phyloP scores from a whole-genome alignment of 2,113 vertebrate species.

The Dromaius novaehollandiae region DNA sequence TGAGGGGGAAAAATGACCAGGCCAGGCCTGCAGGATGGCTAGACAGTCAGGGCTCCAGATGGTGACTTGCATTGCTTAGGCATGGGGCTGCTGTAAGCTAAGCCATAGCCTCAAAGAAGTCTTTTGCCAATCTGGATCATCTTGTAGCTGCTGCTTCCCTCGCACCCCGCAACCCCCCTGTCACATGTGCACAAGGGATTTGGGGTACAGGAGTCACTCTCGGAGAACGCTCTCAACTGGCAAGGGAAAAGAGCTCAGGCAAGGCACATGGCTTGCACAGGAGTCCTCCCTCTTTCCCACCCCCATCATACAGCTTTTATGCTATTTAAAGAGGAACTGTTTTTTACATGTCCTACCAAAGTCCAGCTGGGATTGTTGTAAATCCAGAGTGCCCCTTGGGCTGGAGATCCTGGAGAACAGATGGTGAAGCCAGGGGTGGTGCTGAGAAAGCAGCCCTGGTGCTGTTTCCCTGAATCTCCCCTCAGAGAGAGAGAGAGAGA shows the following conservation, averaged over 20 bases:
- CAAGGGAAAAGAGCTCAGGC: not conserved
- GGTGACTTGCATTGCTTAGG: not conserved
- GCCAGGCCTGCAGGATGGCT: not conserved
- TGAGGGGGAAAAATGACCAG: not conserved
- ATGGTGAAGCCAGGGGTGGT: not conserved
- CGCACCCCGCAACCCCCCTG: not conserved
- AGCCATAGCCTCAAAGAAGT: not conserved
- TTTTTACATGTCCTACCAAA: conserved; percentile 9
- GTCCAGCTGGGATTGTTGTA: not conserved
- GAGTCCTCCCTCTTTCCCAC: not conserved
- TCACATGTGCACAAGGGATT: not conserved
- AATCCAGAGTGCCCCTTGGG: not conserved
- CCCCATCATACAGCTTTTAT: not conserved
- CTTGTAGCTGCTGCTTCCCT: not conserved
- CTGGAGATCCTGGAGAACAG: conserved; percentile 1
- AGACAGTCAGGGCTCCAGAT: not conserved
- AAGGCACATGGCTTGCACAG: not conserved
- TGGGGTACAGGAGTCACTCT: not conserved
- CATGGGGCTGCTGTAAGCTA: not conserved
- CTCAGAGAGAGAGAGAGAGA: not conserved
- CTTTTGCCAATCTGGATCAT: not conserved
- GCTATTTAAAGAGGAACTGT: conserved; percentile 28
- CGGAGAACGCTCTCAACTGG: not conserved
- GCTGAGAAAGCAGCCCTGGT: not conserved
- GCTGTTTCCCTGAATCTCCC: not conserved